These are phyloP conservation scores for Junonia oenone DNA, from an alignment of 2,888 invertebrate species.

Conservation along the genomic window DNA sequence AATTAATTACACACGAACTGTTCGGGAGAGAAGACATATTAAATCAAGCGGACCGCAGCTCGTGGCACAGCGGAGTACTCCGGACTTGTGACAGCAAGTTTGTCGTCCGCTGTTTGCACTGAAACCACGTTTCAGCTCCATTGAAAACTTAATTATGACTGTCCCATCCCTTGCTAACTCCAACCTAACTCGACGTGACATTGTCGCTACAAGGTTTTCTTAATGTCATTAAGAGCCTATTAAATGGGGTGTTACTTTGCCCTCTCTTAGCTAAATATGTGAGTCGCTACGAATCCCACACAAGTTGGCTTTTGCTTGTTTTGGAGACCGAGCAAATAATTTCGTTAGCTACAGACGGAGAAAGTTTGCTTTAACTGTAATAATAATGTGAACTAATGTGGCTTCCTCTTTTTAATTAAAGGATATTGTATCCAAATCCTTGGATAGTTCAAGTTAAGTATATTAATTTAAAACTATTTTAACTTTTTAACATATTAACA, in stretches of 20 bases:
- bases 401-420: not conserved
- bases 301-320: conserved; percentile 11
- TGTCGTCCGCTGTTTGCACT: conserved; percentile 47
- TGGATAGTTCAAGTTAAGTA: no score
- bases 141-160: conserved; percentile 63
- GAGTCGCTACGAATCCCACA: conserved; percentile 21
- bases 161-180: conserved; percentile 33
- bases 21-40: conserved; percentile 42
- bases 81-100: conserved; percentile 37
- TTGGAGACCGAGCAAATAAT: conserved; percentile 17
- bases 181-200: conserved; percentile 36
- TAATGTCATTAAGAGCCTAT: conserved; percentile 46
- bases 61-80: conserved; percentile 27
- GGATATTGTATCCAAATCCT: not conserved
- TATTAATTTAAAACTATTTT: no score
- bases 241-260: conserved; percentile 40
- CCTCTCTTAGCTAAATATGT: conserved; percentile 38
- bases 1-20: conserved; percentile 28
- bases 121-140: conserved; percentile 57
- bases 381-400: not conserved
- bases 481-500: no score
- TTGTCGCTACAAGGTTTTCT: conserved; percentile 39
- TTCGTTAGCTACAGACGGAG: not conserved
- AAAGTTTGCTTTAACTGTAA: not conserved
- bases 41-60: conserved; percentile 33